Conservation (phyloP, 2,888 invertebrate species). For the Habroteleia sp. region DNA sequence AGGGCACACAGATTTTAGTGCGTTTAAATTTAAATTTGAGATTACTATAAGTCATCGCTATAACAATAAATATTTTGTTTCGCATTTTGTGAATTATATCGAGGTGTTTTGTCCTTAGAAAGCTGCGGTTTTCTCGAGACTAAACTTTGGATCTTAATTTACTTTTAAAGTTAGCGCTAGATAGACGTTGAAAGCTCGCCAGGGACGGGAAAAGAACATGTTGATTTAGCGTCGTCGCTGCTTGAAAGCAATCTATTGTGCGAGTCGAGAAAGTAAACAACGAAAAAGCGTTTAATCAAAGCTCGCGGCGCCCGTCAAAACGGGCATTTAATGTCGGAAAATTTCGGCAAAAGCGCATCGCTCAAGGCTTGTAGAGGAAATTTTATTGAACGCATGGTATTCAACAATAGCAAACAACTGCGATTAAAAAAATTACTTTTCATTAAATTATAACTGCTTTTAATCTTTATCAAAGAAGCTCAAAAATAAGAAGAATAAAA, state of each 20-base stretch:
- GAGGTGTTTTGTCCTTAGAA: neutral
- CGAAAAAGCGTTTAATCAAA: constrained; percentile 41
- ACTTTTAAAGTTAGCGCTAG: constrained; percentile 35
- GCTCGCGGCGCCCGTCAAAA: constrained; percentile 29
- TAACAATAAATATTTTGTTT: too few species aligned
- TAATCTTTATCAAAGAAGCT: too few species aligned
- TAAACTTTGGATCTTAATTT: constrained; percentile 43
- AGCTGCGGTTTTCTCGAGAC: neutral
- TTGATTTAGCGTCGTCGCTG: constrained; percentile 34
- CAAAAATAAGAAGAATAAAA: too few species aligned
- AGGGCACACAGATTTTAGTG: too few species aligned
- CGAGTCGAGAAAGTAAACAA: constrained; percentile 47
- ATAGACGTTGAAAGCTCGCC: constrained; percentile 40
- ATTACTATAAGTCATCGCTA: too few species aligned
- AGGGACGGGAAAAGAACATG: constrained; percentile 43
- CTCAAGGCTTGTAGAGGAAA: neutral
- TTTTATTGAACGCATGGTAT: too few species aligned
- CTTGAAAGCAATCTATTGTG: constrained; percentile 40
- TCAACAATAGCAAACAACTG: too few species aligned
- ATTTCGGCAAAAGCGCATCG: constrained; percentile 15
- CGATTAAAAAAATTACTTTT: too few species aligned
- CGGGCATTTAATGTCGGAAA: constrained; percentile 13
- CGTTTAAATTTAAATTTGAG: too few species aligned
- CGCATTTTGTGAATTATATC: constrained; percentile 4
- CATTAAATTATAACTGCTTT: too few species aligned